Evolutionary conservation across 2,888 invertebrate species (phyloP), one percentile per base, ranked within the genome.

Genomic region (Megamerina dolium): DNA sequence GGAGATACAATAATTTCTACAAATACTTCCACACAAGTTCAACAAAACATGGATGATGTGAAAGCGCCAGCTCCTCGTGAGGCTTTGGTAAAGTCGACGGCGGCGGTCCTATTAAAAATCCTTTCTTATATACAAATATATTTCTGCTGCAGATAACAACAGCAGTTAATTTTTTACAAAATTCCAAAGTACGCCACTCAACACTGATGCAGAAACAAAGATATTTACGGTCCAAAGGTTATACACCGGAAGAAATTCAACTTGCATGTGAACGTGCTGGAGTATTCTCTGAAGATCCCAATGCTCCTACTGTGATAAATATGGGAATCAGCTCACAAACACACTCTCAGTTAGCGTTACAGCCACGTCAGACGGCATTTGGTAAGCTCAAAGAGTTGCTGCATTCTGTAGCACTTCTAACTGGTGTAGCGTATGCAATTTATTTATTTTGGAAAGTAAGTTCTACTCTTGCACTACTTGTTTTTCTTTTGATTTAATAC

Each of bases 121-220:
- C 23, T 37, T 23, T 8, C 23, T 8, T 23, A 23, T 23, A 23
- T 23, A 23, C 10, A 10, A 17, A 43, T 26, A 31, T 31, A 17
- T 30, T 23, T 23, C 10, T n/a, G 70, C 75, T 18, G 67, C 38
- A 91, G 91, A 81, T 91, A 48, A 78, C 80, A 55, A 90, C 90
- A 12, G 91, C 91, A 5, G 80, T 90, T 3, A 87, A 86, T 61
- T 92, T 92, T 74, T 73, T 92, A 39, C 81, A 83, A 66, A 91
- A 91, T 73, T 84, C 85, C n/a, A 87, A 84, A 66, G 88, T 92
- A 3, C 78, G 80, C 39, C 75, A 79, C 53, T 87, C 86, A 57
- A 82, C 89, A 1, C 63, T 85, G 41, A 77, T 80, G 43, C 85
- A 88, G 66, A 89, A 87, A 60, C 84, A 87, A 64, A 78, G 82